Evolutionary conservation across 2,888 invertebrate species (phyloP), one percentile per base, ranked within the genome.

Genomic region (Glomeris marginata): DNA sequence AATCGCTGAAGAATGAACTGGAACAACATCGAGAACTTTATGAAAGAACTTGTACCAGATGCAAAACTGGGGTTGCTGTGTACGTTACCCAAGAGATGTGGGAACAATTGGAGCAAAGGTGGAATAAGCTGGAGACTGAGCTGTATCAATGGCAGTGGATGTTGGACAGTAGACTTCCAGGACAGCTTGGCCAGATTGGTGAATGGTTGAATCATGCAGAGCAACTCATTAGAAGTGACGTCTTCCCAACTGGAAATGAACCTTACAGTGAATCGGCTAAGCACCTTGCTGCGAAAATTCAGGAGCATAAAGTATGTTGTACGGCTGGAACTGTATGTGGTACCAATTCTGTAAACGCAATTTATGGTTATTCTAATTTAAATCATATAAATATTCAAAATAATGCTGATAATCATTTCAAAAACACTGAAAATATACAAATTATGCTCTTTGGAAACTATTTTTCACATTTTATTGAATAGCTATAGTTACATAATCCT

Each of bases 171-270:
- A 75, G 77, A 55, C 71, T 94, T 47, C 88, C 90, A 8, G 87
- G 86, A 38, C 84, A 85, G 60, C 80, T 94, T 58, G 83, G 84
- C 52, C 74, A 77, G 55, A 77, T 90, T 15, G 92, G 88, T 47
- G 84, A 85, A 65, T 94, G 94, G 91, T 69, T 95, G 47, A 82
- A 84, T 53, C 78, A 79, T 58, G 94, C 91, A 16, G 90, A 91
- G 66, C 79, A 80, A 61, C 69, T 86, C 46, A 68, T 90, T 46
- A 76, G 80, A 57, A 81, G 81, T 57, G 84, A 87, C 62, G 83
- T 87, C 64, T 80, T 88, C 61, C 84, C 88, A 5, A 75, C 77
- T 40, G 62, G 61, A 22, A 77, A 75, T 47, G 58, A 56, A 5
- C 81, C 88, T 76, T 87, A 90, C 62, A 88, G 90, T 69, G 83